Evolutionary conservation across 2,113 vertebrate species (phyloP), one percentile per base, ranked within the genome.

Genomic region (Dolichallabes microphthalmus): DNA sequence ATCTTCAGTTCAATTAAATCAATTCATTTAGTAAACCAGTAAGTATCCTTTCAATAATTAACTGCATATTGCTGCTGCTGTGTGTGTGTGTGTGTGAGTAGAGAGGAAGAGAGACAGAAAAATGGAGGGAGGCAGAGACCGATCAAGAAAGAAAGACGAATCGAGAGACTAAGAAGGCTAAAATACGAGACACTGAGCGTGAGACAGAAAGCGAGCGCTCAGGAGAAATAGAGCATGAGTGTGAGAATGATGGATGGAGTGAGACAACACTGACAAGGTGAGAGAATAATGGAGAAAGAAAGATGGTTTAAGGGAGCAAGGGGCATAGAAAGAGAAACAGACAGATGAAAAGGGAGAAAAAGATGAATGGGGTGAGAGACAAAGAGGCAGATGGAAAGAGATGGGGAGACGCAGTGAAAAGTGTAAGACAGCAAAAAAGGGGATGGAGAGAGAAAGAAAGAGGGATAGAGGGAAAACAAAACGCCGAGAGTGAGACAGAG

Each of bases 1-100:
- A 93, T 99, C 91, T 99, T 99, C 93, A 96, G 97, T 90, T 94
- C 94, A 88, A 94, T 97, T 93, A 96, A 97, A 93, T 92, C 92
- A 88, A 96, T 99, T 93, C 93, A 95, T 90, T 93, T 93, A 1
- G 92, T 95, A 89, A 99, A 96, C 92, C 95, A 95, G 98, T 99
- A 96, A 98, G 97, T 97, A 92, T 93, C 93, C 88, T 92, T 91
- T 96, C 90, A 95, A 95, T 95, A 94, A 95, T 96, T 95, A 90
- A 95, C 91, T 90, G 81, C 91, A 92, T 91, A 93, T 93, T 91
- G 90, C 84, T 90, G 89, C 84, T 85, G 17, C 76, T 25, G 32
- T 32, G 82, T 30, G 25, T 58, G 66, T 19, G 58, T 35, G 68
- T 14, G 52, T 10, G 60, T 30, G 7, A 17, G 32, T 8, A 35